These are phyloP conservation scores for Tuberolachnus salignus DNA, from an alignment of 2,888 invertebrate genomes.

Conservation along the genomic window DNA sequence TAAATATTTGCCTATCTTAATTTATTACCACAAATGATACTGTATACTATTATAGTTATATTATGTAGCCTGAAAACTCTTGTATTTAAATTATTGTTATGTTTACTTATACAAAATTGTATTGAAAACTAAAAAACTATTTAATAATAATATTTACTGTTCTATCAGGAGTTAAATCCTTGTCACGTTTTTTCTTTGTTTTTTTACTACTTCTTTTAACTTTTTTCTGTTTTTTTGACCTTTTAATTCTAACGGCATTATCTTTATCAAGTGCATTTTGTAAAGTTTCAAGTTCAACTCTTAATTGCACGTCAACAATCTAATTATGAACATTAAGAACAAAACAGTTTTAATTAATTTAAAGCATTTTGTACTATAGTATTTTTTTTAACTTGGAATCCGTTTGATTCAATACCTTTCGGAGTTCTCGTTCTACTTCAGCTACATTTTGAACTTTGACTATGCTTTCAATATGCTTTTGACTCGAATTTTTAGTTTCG, in stretches of 20 bases:
- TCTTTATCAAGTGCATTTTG: slow-evolving; percentile 77
- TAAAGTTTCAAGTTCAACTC: slow-evolving; percentile 68
- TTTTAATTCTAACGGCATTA: slow-evolving; percentile 79
- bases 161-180: slow-evolving; percentile 90
- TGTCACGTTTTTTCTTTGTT: slow-evolving; percentile 90
- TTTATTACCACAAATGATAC: too few relatives aligned
- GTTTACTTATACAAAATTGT: background rate
- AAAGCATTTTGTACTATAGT: background rate
- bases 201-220: slow-evolving; percentile 83
- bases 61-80: too few relatives aligned
- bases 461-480: slow-evolving; percentile 80
- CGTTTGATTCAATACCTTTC: slow-evolving; percentile 67
- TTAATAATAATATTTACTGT: slow-evolving; percentile 63
- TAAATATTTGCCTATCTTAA: too few relatives aligned
- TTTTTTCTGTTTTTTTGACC: slow-evolving; percentile 75
- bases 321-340: slow-evolving; percentile 56
- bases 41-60: too few relatives aligned
- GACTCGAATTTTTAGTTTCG: slow-evolving; percentile 75
- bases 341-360: background rate
- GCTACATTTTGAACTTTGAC: slow-evolving; percentile 76
- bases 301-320: slow-evolving; percentile 62
- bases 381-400: background rate
- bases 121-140: background rate
- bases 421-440: slow-evolving; percentile 82
- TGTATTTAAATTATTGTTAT: background rate